Percentiles rank a stretch among this genome's conserved stretches.
Conservation (phyloP, 2,113 vertebrate species). For the Microcebus tavaratra region DNA sequence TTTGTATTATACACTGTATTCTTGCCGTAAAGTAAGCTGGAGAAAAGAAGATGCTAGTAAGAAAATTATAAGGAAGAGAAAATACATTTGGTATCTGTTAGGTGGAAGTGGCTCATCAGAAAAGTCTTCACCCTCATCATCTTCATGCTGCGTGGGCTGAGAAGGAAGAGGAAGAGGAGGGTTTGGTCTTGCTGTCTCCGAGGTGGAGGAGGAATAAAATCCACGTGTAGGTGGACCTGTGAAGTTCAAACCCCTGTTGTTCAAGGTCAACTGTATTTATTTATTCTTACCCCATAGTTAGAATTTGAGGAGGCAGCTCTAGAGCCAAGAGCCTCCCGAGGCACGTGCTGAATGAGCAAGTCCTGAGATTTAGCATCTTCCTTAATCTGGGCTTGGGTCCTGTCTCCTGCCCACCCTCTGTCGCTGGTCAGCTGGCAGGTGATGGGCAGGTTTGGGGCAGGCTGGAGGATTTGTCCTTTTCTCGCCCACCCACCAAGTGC, state of each 20-base stretch:
- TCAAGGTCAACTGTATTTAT: not conserved
- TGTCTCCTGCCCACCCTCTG: not conserved
- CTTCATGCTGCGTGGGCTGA: not conserved
- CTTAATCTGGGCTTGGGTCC: fast-evolving
- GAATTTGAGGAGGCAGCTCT: not conserved
- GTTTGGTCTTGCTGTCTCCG: not conserved
- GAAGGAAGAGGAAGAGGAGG: not conserved
- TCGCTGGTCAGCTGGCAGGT: not conserved
- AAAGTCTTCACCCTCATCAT: not conserved
- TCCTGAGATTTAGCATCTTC: not conserved
- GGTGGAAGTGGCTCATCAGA: not conserved
- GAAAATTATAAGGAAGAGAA: not conserved
- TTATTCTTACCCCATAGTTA: not conserved
- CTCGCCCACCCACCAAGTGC: too few relatives aligned
- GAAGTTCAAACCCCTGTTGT: not conserved
- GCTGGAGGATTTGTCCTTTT: not conserved
- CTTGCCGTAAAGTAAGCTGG: not conserved
- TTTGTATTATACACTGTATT: not conserved
- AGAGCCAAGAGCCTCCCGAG: too few relatives aligned
- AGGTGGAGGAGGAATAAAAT: not conserved
- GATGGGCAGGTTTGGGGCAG: not conserved
- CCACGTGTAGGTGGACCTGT: not conserved
- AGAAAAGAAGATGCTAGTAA: not conserved
- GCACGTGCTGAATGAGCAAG: not conserved
- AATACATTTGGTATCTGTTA: not conserved